Conservation (phyloP, 1,140 invertebrate species). For the Drosophila elegans region DNA sequence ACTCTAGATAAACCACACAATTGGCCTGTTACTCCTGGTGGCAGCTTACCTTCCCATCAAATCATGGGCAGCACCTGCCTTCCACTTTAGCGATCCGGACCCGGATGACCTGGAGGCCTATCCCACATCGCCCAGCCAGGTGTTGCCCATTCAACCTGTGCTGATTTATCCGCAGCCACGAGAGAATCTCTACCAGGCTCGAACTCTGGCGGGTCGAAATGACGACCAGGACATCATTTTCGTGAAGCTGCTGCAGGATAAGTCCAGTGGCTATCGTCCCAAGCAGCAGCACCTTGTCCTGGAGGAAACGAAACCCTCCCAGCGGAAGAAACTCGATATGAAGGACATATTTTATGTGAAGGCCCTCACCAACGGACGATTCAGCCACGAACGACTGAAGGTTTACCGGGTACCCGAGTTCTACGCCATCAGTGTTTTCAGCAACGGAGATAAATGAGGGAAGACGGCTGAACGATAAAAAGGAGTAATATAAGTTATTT, state of each 20-base stretch:
- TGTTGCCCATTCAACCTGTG: conserved; percentile 70
- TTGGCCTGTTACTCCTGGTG: conserved; percentile 5
- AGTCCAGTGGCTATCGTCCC: conserved; percentile 62
- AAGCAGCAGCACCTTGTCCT: conserved; percentile 57
- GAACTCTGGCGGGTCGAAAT: conserved; percentile 42
- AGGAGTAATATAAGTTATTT: conserved; percentile 64
- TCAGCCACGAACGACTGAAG: conserved; percentile 76
- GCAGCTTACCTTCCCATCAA: conserved; percentile 11
- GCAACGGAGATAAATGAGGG: conserved; percentile 57
- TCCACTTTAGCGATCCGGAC: conserved; percentile 17
- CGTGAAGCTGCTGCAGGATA: conserved; percentile 68
- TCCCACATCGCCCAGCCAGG: conserved; percentile 64
- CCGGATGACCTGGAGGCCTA: conserved; percentile 39
- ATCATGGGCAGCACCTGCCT: conserved; percentile 39
- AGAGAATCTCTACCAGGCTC: conserved; percentile 56
- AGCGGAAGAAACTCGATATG: conserved; percentile 47
- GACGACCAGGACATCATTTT: conserved; percentile 72
- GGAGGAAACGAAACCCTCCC: conserved; percentile 30
- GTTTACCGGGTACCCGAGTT: conserved; percentile 78
- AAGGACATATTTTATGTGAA: conserved; percentile 83
- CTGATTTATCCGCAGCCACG: conserved; percentile 67
- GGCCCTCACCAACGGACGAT: conserved; percentile 69
- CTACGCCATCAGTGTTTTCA: conserved; percentile 78
- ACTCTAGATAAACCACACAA: conserved; percentile 9
- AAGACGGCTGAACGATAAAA: conserved; percentile 20